Conservation (phyloP, 1,140 invertebrate genomes). For the Pogonomyrmex barbatus region DNA sequence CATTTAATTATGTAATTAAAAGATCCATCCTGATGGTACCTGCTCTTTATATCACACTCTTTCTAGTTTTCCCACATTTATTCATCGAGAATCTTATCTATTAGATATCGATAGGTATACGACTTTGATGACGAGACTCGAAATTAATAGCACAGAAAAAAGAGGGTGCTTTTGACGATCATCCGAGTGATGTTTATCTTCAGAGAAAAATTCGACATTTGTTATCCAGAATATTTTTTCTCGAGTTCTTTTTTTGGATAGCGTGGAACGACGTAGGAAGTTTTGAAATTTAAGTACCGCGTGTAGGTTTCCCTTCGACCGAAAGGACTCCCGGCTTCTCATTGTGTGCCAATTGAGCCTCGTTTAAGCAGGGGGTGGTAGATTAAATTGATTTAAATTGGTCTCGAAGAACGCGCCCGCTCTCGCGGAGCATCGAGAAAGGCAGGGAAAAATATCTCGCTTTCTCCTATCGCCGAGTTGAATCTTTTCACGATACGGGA, state of each 20-base stretch:
- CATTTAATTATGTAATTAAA: conserved; percentile 58
- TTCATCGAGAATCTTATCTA: conserved; percentile 77
- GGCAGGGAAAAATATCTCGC: conserved; percentile 67
- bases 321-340: conserved; percentile 76
- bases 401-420: conserved; percentile 55
- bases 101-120: conserved; percentile 68
- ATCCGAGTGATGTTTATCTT: conserved; percentile 44
- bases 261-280: conserved; percentile 32
- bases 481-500: conserved; percentile 84
- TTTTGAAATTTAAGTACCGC: conserved; percentile 72
- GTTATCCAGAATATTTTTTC: conserved; percentile 15
- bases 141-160: conserved; percentile 20
- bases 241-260: not conserved
- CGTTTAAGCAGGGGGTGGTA: conserved; percentile 81
- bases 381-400: conserved; percentile 85
- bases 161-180: conserved; percentile 12
- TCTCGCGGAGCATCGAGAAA: conserved; percentile 45
- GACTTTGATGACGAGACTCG: conserved; percentile 47
- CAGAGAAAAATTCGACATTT: conserved; percentile 7
- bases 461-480: conserved; percentile 73
- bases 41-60: conserved; percentile 37
- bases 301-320: conserved; percentile 57
- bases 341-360: conserved; percentile 84
- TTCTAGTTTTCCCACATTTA: conserved; percentile 79
- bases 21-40: conserved; percentile 61